phyloP scores from a whole-genome alignment of 1,140 invertebrate species.

The Xylocopa sonorina region DNA sequence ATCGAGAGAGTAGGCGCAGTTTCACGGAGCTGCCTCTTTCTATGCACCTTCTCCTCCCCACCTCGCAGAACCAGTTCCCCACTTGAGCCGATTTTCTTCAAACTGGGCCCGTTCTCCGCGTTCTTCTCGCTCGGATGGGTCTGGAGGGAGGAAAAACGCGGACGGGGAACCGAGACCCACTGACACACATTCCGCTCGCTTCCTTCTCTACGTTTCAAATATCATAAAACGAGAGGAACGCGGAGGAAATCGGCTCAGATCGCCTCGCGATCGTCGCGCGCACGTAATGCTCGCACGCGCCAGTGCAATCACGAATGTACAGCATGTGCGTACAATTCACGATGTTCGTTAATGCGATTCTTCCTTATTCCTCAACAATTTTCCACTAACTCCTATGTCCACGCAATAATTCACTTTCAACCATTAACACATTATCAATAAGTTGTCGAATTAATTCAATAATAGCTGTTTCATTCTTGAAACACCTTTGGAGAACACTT shows the following conservation, averaged over 20 bases:
- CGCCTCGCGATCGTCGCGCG: constrained; percentile 59
- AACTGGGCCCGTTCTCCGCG: constrained; percentile 20
- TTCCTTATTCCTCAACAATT: neutral
- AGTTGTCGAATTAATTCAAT: too few species aligned
- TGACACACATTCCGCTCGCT: constrained; percentile 79
- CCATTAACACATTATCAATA: too few species aligned
- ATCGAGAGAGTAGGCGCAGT: constrained; percentile 55
- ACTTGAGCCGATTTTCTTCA: constrained; percentile 15
- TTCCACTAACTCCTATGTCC: neutral
- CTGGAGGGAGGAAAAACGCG: constrained; percentile 66
- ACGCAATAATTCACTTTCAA: too few species aligned
- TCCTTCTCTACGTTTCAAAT: constrained; percentile 82
- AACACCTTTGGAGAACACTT: neutral
- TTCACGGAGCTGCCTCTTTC: constrained; percentile 35
- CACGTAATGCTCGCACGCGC: constrained; percentile 9
- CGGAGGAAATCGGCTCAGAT: constrained; percentile 73
- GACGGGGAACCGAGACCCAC: constrained; percentile 77
- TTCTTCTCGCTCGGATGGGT: constrained; percentile 15
- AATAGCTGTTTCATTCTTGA: neutral
- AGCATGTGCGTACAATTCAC: neutral
- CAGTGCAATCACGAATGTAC: neutral
- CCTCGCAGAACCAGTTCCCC: constrained; percentile 1
- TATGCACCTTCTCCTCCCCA: constrained; percentile 36
- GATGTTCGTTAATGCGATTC: neutral
- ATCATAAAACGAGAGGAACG: constrained; percentile 80